Conservation (phyloP, 1,140 invertebrate genomes). For the Bombus pascuorum region DNA sequence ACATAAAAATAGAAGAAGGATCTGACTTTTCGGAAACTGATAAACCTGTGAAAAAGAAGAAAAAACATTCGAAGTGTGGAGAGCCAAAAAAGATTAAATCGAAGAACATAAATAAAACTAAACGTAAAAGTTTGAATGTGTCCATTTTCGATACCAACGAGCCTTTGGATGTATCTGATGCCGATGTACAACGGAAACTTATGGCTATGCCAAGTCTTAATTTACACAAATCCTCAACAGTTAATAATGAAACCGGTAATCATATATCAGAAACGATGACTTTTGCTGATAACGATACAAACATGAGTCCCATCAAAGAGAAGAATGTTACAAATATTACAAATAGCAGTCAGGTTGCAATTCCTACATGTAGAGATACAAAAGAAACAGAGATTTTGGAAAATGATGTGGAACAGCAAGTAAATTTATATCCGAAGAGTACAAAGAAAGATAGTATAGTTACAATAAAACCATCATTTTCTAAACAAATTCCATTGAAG, state of each 20-base stretch:
- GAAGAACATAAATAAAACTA: slow-evolving; percentile 62
- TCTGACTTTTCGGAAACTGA: slow-evolving; percentile 48
- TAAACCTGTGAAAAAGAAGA: slow-evolving; percentile 67
- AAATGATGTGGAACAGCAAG: background rate
- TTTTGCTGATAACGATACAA: slow-evolving; percentile 43
- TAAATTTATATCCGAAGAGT: background rate
- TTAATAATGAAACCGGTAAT: slow-evolving; percentile 53
- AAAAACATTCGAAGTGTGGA: slow-evolving; percentile 61
- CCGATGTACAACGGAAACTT: slow-evolving; percentile 73
- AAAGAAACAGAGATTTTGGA: slow-evolving; percentile 18
- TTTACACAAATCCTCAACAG: slow-evolving; percentile 55
- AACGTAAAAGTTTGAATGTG: slow-evolving; percentile 60
- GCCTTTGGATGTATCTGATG: slow-evolving; percentile 75
- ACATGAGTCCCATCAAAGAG: slow-evolving; percentile 29
- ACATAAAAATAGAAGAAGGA: slow-evolving; percentile 22
- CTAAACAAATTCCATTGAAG: background rate
- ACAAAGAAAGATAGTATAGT: background rate
- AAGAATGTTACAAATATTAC: slow-evolving; percentile 38
- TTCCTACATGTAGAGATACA: background rate
- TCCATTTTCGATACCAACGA: slow-evolving; percentile 59
- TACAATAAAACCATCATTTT: background rate
- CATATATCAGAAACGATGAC: slow-evolving; percentile 45
- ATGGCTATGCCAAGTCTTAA: slow-evolving; percentile 73
- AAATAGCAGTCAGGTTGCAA: slow-evolving; percentile 19
- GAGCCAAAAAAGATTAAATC: slow-evolving; percentile 66